A percentile compares a stretch with the other conserved stretches of the same genome.
Evolutionary conservation across 2,888 invertebrate genomes (phyloP).

Genomic region (Tiliacea citrago): DNA sequence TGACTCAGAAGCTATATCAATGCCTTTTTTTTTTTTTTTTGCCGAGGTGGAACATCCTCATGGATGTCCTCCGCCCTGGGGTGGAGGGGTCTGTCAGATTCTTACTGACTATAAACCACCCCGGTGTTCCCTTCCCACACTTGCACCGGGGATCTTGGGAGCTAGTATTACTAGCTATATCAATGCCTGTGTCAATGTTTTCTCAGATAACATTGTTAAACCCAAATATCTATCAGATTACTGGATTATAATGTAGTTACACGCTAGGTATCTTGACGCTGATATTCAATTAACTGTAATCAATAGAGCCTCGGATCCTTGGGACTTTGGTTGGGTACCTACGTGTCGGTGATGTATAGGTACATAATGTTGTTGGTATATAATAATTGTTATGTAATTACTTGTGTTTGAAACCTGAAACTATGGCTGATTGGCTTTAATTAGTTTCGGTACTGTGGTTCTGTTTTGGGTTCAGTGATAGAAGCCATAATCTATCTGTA

Average conservation of each 20-base stretch:
- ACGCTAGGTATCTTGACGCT: slow-evolving; percentile 10
- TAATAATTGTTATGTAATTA: slow-evolving; percentile 16
- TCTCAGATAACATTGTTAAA: slow-evolving; percentile 37
- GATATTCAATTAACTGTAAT: slow-evolving; percentile 45
- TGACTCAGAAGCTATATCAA: slow-evolving; percentile 21
- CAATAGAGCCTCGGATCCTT: slow-evolving; percentile 36
- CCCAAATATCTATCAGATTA: slow-evolving; percentile 30
- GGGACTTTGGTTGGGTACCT: slow-evolving; percentile 4
- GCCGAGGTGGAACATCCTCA: no score
- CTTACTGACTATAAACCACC: no score
- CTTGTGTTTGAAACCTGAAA: slow-evolving; percentile 20
- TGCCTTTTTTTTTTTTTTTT: no score
- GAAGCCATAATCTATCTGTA: not conserved
- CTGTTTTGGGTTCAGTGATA: slow-evolving; percentile 2
- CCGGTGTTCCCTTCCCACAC: no score
- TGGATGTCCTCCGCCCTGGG: no score
- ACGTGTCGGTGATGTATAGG: not conserved
- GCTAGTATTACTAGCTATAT: no score
- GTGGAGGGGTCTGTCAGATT: no score
- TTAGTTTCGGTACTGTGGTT: slow-evolving; percentile 7
- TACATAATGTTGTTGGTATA: not conserved
- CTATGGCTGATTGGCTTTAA: slow-evolving; percentile 28
- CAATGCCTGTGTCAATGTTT: slow-evolving; percentile 24
- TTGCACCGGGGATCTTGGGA: no score
- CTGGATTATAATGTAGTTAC: slow-evolving; percentile 23